Evolutionary conservation across 2,888 invertebrate genomes (phyloP).

Genomic region (Prosopocoilus inquinatus): DNA sequence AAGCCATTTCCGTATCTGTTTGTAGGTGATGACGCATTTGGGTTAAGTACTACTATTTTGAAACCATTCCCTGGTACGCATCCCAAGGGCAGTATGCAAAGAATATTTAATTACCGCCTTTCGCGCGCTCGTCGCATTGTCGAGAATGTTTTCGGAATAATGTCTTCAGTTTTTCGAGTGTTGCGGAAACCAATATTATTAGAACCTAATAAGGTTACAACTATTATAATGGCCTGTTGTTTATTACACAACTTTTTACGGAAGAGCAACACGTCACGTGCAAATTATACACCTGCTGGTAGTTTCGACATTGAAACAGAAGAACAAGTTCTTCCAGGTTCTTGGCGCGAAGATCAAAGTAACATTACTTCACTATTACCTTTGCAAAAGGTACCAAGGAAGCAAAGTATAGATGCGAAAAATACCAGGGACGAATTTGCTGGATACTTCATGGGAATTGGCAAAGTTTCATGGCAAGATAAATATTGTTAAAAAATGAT

Average conservation of each 20-base stretch:
- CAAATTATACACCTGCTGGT: not conserved
- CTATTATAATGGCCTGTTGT: conserved; percentile 12
- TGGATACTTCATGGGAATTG: not conserved
- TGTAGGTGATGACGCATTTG: too few species aligned
- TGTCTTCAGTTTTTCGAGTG: conserved; percentile 19
- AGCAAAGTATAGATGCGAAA: not conserved
- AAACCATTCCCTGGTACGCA: too few species aligned
- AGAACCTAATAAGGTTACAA: conserved; percentile 22
- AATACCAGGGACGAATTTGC: conserved; percentile 5
- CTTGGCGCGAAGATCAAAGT: not conserved
- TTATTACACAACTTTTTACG: conserved; percentile 23
- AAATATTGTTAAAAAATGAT: not conserved
- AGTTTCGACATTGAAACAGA: not conserved
- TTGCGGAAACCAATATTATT: conserved; percentile 20
- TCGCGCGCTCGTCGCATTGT: conserved; percentile 2
- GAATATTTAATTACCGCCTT: conserved; percentile 20
- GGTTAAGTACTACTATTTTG: too few species aligned
- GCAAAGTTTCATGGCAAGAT: not conserved
- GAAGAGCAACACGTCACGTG: conserved; percentile 1
- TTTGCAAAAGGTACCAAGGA: conserved; percentile 6
- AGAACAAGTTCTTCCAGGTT: not conserved
- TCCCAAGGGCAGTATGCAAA: conserved; percentile 3
- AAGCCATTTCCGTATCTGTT: too few species aligned
- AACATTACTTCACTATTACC: not conserved
- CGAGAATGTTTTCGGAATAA: conserved; percentile 25